These are phyloP conservation scores for Agrotis puta DNA, from an alignment of 2,888 invertebrate species.

Conservation along the genomic window DNA sequence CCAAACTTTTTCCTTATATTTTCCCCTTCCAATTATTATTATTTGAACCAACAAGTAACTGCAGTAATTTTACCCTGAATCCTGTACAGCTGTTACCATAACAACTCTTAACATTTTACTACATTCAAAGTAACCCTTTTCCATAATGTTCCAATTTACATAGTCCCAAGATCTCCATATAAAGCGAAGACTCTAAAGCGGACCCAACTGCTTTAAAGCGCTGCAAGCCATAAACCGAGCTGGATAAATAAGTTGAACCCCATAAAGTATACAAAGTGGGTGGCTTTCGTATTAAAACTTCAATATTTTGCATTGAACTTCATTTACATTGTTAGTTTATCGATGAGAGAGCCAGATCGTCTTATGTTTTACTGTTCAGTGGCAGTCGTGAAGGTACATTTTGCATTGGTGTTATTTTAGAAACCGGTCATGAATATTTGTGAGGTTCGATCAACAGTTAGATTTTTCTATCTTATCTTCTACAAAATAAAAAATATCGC, in stretches of 20 bases:
- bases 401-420: slow-evolving; percentile 2
- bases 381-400: not conserved
- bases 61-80: not conserved
- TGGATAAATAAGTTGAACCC: slow-evolving; percentile 48
- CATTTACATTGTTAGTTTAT: slow-evolving; percentile 48
- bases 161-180: slow-evolving; percentile 17
- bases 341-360: slow-evolving; percentile 8
- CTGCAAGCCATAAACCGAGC: slow-evolving; percentile 53
- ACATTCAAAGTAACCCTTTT: not conserved
- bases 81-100: not conserved
- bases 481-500: no score
- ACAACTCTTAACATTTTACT: slow-evolving; percentile 6
- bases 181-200: slow-evolving; percentile 26
- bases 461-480: no score
- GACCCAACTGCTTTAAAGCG: slow-evolving; percentile 31
- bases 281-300: slow-evolving; percentile 33
- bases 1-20: no score
- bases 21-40: no score
- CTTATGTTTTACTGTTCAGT: slow-evolving; percentile 33
- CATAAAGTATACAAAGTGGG: slow-evolving; percentile 56
- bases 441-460: not conserved
- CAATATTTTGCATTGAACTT: slow-evolving; percentile 44
- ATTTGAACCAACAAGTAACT: no score
- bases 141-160: slow-evolving; percentile 7
- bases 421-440: not conserved